Evolutionary conservation across 2,797 vertebrate genomes (phyloP), one percentile per base, ranked within the genome.

Genomic region (Acipenser oxyrinchus): DNA sequence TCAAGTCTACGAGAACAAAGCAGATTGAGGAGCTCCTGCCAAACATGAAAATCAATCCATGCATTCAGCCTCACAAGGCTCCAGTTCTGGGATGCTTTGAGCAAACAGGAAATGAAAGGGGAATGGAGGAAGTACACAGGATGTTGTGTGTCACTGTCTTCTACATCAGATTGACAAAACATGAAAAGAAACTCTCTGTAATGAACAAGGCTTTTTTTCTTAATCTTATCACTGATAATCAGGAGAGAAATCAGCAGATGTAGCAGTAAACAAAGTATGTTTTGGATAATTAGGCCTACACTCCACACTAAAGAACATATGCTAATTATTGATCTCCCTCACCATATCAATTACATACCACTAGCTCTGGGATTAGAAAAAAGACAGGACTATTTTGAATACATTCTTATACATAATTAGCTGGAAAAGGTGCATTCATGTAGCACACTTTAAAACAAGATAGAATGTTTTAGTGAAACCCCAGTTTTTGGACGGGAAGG

Each of bases 61-160:
- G 7, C 68, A 37, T 49, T 58, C 60, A n/a, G 61, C 52, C 64
- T 55, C 58, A 23, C 62, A 49, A 61, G 48, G 10, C 49, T 60
- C 65, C 48, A 50, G 62, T 64, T 53, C 49, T 48, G 13, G 55
- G 6, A 49, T 58, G 58, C 59, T 74, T 66, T 58, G 51, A 75
- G 71, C 71, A 87, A 88, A 86, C 85, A 88, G 86, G 84, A 90
- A 87, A 81, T 81, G 70, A 83, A 75, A 69, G 79, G 77, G 84
- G 77, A 83, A 77, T 79, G 80, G 71, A 86, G 87, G 86, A 89
- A 88, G 80, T 82, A 79, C 82, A 83, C 80, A 86, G 86, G 83
- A 85, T 86, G 88, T 83, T 86, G 81, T 86, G 73, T 86, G 73
- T 82, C 78, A 82, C 74, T 77, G 78, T 72, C 76, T 74, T 69